Base-by-base conservation (phyloP, 2,797 vertebrate species). In the Pantherophis vulpinus region DNA sequence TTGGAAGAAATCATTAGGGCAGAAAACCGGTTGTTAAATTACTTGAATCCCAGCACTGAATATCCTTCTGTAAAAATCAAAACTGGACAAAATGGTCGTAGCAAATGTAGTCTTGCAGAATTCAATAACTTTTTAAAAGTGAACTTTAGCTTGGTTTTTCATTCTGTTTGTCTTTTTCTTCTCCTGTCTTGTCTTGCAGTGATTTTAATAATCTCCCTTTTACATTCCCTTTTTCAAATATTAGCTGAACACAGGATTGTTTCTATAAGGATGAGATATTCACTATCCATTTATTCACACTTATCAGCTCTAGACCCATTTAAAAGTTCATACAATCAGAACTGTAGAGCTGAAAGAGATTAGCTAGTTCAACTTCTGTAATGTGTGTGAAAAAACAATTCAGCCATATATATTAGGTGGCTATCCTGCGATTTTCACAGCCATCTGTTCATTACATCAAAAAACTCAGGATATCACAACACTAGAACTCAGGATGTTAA, bases 191-290 rank as follows among this genome's bases (percentile, higher is more conserved):
- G 25, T 88, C 66, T 83, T 89, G 55, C n/a, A 89, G 16, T 88
- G 18, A 51, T 92, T 89, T 92, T 89, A 79, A 83, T 92, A 83
- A 92, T 29, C 27, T 89, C 51, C 58, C 66, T 89, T 37, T 37
- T 92, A 89, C 87, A 37, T 47, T 89, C 11, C 51, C 54, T 79
- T 89, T 61, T 89, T 32, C 86, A 92, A 92, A 79, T 60, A 79
- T 92, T 89, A 79, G 29, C 86, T 88, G 20, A 88, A 25, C 11
- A 74, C 54, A 47, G 27, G 29, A 37, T 27, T n/a, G 37, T 51
- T 74, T 55, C 54, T 58, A 47, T 92, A 79, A 89, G 29, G 18
- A 18, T 89, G 55, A 58, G 14, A 32, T 59, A 42, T 59, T 92
- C 32, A 74, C 27, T 59, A 6, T 88, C 42, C 54, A 47, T 88